Base-by-base conservation (phyloP, 2,888 invertebrate species). In the Globia sparganii region DNA sequence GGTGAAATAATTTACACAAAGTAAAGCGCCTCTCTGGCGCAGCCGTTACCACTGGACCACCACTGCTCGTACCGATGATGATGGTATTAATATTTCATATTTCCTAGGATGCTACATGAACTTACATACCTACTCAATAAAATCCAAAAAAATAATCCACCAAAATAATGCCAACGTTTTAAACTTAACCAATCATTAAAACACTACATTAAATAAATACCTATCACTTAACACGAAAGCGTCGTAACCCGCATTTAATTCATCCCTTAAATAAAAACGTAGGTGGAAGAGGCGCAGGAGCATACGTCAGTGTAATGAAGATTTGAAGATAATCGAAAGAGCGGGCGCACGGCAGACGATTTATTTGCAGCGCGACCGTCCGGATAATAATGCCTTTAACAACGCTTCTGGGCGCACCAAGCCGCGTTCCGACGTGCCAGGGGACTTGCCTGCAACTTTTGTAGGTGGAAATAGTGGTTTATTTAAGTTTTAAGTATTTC, bases 291-390 rank as follows among this genome's bases (percentile, higher is more conserved):
- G 91, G 90, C 89, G 90, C 89, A 87, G 91, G 90, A 91, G 93
- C 93, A 94, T 94, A 94, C 92, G 95, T 95, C 94, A 93, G 89
- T 93, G 94, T 97, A 97, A 97, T 96, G 97, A 96, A 96, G 96
- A 97, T 97, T 96, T 96, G 96, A 96, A 95, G 95, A 96, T 96
- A 96, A 97, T 97, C 97, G 97, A 96, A 96, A 96, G 94, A 94
- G 94, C 95, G 93, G 88, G 90, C 92, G 94, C 93, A 90, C 93
- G 91, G 92, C 93, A 95, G 96, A 95, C 96, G 95, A 96, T 96
- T 96, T 96, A 96, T 96, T 95, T 95, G 95, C 95, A 93, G 94
- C 93, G 95, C 96, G 95, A 94, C 95, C 96, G 95, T 91, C 95
- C 96, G 96, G 95, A 94, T 95, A 96, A 96, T 96, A 96, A 96